Evolutionary conservation across 2,113 vertebrate species (phyloP).

Genomic region (Aegypius monachus): DNA sequence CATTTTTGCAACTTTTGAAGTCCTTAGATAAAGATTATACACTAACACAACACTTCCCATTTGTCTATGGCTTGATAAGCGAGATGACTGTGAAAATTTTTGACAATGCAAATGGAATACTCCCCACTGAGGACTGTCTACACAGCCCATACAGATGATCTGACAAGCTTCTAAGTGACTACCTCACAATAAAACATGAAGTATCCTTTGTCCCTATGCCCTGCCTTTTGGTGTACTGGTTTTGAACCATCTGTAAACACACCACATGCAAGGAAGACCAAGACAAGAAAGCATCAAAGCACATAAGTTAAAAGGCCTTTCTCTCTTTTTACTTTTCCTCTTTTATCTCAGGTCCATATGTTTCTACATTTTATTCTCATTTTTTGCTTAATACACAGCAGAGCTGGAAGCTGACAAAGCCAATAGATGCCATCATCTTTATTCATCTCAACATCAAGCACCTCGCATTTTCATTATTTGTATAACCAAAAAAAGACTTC

Average conservation of each 20-base stretch:
- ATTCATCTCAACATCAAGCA: background rate
- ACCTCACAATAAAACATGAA: background rate
- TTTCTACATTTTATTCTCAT: background rate
- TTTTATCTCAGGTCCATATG: background rate
- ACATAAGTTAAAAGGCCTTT: background rate
- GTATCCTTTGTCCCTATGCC: background rate
- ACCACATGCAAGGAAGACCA: background rate
- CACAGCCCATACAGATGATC: background rate
- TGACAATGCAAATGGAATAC: background rate
- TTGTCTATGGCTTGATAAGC: background rate
- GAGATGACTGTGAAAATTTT: background rate
- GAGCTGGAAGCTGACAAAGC: background rate
- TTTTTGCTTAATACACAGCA: background rate
- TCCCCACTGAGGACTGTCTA: background rate
- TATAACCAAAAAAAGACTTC: background rate
- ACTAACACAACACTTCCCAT: background rate
- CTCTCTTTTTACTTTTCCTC: background rate
- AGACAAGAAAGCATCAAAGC: background rate
- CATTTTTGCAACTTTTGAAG: background rate
- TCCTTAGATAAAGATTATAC: background rate
- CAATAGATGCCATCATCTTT: background rate
- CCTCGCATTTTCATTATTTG: background rate
- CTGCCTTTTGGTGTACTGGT: background rate
- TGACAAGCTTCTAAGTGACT: background rate
- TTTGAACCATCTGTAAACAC: background rate